These are phyloP conservation scores for Chrysopilus asiliformis DNA, from an alignment of 2,888 invertebrate species.

Conservation along the genomic window DNA sequence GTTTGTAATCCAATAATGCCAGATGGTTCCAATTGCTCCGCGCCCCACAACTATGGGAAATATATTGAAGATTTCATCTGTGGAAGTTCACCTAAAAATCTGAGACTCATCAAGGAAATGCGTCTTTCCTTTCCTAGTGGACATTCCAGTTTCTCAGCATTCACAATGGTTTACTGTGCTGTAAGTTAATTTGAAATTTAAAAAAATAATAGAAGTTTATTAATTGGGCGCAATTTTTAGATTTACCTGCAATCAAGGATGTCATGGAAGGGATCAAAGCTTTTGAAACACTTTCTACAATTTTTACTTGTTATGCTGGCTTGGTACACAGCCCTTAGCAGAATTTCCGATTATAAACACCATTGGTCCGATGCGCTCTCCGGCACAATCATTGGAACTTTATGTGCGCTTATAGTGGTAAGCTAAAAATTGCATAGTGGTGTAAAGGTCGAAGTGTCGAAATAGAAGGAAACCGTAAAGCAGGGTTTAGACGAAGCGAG, in stretches of 20 bases:
- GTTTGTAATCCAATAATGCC: constrained; percentile 66
- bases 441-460: no score
- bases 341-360: constrained; percentile 93
- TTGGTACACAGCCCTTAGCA: constrained; percentile 76
- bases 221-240: constrained; percentile 36
- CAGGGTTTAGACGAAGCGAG: no score
- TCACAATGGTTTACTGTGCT: constrained; percentile 70
- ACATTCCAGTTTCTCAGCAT: constrained; percentile 81
- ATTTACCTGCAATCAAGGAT: constrained; percentile 79
- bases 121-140: constrained; percentile 84
- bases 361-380: constrained; percentile 95
- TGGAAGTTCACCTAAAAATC: constrained; percentile 35
- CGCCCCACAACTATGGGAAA: constrained; percentile 42
- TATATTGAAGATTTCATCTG: constrained; percentile 66
- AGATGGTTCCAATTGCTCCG: constrained; percentile 41
- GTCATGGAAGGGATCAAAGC: constrained; percentile 64
- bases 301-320: constrained; percentile 64
- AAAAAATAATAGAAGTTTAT: constrained; percentile 6
- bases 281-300: constrained; percentile 77
- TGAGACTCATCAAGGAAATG: constrained; percentile 54
- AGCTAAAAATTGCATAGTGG: constrained; percentile 38
- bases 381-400: constrained; percentile 58
- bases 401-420: constrained; percentile 56
- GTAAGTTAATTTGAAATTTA: constrained; percentile 44
- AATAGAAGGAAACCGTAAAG: no score